phyloP scores from a whole-genome alignment of 2,797 vertebrate genomes.

The Mastacembelus armatus region DNA sequence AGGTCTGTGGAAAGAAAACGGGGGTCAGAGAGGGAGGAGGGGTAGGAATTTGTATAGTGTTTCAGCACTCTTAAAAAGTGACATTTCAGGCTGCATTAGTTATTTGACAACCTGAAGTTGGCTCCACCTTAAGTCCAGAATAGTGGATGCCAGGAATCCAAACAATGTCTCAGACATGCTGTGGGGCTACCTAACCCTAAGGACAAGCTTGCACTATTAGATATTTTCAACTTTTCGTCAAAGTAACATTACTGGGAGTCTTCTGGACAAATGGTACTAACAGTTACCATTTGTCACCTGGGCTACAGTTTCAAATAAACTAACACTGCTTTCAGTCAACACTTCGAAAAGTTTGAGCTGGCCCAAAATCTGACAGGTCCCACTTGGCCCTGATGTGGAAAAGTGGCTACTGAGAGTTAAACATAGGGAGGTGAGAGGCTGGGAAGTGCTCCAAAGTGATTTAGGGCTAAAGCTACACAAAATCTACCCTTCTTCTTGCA shows the following conservation, averaged over 20 bases:
- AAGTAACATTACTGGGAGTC: slow-evolving; percentile 30
- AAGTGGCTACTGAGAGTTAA: slow-evolving; percentile 47
- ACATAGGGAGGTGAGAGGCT: slow-evolving; percentile 53
- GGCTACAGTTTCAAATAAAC: slow-evolving; percentile 34
- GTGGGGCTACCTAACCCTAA: background rate
- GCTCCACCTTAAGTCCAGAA: background rate
- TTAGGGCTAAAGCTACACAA: slow-evolving; percentile 59
- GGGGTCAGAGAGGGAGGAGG: slow-evolving; percentile 33
- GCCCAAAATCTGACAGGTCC: slow-evolving; percentile 37
- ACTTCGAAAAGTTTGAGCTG: slow-evolving; percentile 31
- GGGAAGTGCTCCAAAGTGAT: slow-evolving; percentile 61
- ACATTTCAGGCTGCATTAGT: slow-evolving; percentile 36
- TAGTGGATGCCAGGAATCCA: slow-evolving; percentile 26
- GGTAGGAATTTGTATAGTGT: slow-evolving; percentile 33
- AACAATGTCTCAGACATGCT: slow-evolving; percentile 27
- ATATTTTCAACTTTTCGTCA: slow-evolving; percentile 21
- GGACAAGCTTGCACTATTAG: slow-evolving; percentile 9
- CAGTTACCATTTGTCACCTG: slow-evolving; percentile 34
- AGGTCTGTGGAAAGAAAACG: slow-evolving; percentile 59
- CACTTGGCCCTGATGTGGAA: slow-evolving; percentile 19
- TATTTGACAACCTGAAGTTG: slow-evolving; percentile 47
- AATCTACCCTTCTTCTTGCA: slow-evolving; percentile 43
- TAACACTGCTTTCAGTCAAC: slow-evolving; percentile 25
- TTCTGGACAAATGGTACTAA: slow-evolving; percentile 1
- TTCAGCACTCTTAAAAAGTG: slow-evolving; percentile 21